Percentiles rank a stretch among this genome's conserved stretches.
These are phyloP conservation scores for Sebastes itinus DNA, from an alignment of 2,797 vertebrate species.

Conservation along the genomic window DNA sequence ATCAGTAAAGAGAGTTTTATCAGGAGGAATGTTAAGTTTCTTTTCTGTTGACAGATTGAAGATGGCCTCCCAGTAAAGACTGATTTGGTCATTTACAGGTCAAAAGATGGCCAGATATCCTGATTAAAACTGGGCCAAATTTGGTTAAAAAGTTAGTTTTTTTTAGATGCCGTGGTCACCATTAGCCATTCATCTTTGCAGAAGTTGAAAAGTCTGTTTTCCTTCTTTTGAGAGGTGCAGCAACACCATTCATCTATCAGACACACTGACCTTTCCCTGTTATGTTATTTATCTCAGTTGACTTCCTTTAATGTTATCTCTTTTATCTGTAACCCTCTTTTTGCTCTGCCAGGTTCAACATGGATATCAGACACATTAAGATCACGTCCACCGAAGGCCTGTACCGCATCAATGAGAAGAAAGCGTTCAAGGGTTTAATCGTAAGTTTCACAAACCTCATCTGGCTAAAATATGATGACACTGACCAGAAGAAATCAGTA, in stretches of 20 bases:
- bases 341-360: constrained; percentile 82
- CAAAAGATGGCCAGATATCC: background rate
- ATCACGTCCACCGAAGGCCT: constrained; percentile 88
- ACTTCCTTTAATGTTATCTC: background rate
- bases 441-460: constrained; percentile 73
- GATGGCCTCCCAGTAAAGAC: background rate
- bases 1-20: background rate
- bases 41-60: background rate
- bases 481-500: background rate
- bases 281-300: background rate
- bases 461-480: background rate
- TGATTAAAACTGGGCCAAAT: background rate
- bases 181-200: background rate
- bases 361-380: constrained; percentile 93
- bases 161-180: background rate
- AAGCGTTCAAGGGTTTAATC: constrained; percentile 89
- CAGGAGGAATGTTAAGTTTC: background rate
- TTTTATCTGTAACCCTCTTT: background rate
- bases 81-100: background rate
- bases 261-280: background rate
- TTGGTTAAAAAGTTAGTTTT: background rate
- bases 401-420: constrained; percentile 93
- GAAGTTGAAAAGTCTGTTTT: constrained; percentile 14
- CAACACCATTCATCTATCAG: background rate
- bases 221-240: background rate